phyloP scores from a whole-genome alignment of 2,797 vertebrate genomes.

The Silurus lanzhouensis region DNA sequence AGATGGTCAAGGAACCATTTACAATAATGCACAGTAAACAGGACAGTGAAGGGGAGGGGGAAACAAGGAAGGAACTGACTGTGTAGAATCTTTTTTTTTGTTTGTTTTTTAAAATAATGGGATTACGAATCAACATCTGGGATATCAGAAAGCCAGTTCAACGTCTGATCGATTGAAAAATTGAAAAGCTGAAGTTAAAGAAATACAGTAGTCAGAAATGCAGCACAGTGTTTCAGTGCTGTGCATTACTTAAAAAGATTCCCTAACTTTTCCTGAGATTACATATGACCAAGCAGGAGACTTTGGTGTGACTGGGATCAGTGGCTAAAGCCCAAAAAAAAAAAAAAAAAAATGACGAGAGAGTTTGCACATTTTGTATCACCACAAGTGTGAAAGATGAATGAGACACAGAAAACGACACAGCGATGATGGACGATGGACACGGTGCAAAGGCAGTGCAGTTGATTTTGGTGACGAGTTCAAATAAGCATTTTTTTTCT shows the following conservation, averaged over 20 bases:
- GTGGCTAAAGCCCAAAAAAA: conserved; percentile 45
- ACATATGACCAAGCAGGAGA: conserved; percentile 40
- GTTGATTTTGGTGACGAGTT: conserved; percentile 81
- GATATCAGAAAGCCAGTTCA: background rate
- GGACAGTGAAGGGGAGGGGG: background rate
- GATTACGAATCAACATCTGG: background rate
- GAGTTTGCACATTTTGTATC: conserved; percentile 58
- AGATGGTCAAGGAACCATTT: background rate
- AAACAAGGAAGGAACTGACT: conserved; percentile 7
- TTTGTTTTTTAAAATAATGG: background rate
- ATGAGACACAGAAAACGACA: conserved; percentile 42
- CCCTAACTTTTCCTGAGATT: conserved; percentile 60
- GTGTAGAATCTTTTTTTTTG: background rate
- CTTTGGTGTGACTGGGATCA: conserved; percentile 55
- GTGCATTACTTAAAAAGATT: conserved; percentile 38
- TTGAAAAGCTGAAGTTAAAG: conserved; percentile 22
- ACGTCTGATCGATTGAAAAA: background rate
- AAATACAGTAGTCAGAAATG: conserved; percentile 58
- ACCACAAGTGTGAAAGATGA: conserved; percentile 74
- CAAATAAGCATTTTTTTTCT: conserved; percentile 66
- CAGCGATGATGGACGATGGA: background rate
- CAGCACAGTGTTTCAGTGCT: conserved; percentile 28
- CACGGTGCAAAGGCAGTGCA: conserved; percentile 67
- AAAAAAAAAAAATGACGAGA: background rate
- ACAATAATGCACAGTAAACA: conserved; percentile 27